Percentiles rank a stretch among this genome's conserved stretches.
phyloP scores from a whole-genome alignment of 1,140 invertebrate species.

The Apis mellifera region Amel_HAv3.1 CM009935.2:6486501-6487000 shows the following conservation, averaged over 20 bases:
- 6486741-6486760: conserved; percentile 54
- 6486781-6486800: conserved; percentile 62
- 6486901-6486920: conserved; percentile 79
- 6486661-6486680: conserved; percentile 78
- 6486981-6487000: conserved; percentile 18
- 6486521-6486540: no score
- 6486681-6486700: conserved; percentile 77
- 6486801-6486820: conserved; percentile 18
- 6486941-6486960: background rate
- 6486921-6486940: conserved; percentile 80
- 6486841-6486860: conserved; percentile 6
- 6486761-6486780: conserved; percentile 55
- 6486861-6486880: conserved; percentile 69
- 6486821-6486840: conserved; percentile 28
- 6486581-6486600: no score
- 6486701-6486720: conserved; percentile 4
- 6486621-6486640: conserved; percentile 45
- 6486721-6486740: no score
- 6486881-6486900: conserved; percentile 81
- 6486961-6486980: conserved; percentile 32
- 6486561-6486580: no score
- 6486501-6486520: no score
- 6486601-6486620: no score
- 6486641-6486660: conserved; percentile 32
- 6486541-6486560: no score